Conservation (phyloP, 2,797 vertebrate genomes). For the Chloroceryle amazona region DNA sequence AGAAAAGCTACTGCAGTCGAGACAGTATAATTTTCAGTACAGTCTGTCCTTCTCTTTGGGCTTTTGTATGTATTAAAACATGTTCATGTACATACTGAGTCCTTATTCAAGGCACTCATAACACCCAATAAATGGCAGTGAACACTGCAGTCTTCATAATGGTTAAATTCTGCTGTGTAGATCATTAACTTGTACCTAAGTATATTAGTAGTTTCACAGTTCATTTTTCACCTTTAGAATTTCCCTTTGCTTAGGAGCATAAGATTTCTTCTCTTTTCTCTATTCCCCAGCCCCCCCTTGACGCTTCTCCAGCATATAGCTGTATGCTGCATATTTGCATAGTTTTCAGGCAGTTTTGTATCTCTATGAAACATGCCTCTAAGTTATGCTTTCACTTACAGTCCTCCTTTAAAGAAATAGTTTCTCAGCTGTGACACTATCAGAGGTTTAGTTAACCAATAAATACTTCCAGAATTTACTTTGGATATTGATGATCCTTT, state of each 20-base stretch:
- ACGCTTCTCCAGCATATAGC: background rate
- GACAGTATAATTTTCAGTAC: background rate
- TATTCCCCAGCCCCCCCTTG: background rate
- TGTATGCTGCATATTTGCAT: background rate
- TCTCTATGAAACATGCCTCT: background rate
- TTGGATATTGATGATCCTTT: background rate
- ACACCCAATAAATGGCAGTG: background rate
- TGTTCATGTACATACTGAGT: background rate
- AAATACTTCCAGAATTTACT: constrained; percentile 46
- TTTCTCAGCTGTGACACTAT: background rate
- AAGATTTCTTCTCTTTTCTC: background rate
- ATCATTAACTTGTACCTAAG: constrained; percentile 9
- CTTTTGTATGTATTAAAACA: background rate
- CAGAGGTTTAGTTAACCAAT: constrained; percentile 35
- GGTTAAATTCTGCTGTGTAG: background rate
- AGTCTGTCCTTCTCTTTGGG: background rate
- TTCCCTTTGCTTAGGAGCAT: background rate
- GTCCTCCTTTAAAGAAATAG: constrained; percentile 41
- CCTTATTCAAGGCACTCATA: background rate
- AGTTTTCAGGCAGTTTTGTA: background rate
- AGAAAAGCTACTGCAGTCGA: background rate
- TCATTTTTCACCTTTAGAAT: constrained; percentile 24
- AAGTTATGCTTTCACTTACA: constrained; percentile 30
- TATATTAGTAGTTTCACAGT: background rate
- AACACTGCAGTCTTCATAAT: background rate